phyloP scores from a whole-genome alignment of 2,888 invertebrate species.

The Bombylius discolor region DNA sequence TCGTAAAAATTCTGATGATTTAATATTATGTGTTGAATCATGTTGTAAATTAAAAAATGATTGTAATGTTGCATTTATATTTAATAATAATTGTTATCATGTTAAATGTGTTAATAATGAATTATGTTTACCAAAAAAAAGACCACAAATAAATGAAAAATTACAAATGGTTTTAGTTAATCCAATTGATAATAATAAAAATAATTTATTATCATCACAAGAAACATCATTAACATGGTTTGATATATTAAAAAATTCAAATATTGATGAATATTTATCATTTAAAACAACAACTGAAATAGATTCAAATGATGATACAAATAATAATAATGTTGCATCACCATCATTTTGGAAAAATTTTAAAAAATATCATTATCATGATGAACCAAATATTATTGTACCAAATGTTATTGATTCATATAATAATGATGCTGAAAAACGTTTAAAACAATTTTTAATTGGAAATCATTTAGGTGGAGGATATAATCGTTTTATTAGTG shows the following conservation, averaged over 20 bases:
- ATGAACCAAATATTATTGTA: not conserved
- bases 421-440: slow-evolving; percentile 22
- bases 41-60: slow-evolving; percentile 34
- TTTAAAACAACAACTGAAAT: too few species aligned
- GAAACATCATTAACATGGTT: slow-evolving; percentile 21
- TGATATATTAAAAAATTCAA: slow-evolving; percentile 25
- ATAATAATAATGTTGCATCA: not conserved
- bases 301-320: slow-evolving; percentile 16
- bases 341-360: slow-evolving; percentile 31
- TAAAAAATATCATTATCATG: slow-evolving; percentile 21
- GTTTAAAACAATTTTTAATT: slow-evolving; percentile 25
- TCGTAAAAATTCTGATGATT: slow-evolving; percentile 47
- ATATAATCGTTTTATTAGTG: slow-evolving; percentile 16
- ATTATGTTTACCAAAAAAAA: slow-evolving; percentile 53
- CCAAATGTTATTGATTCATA: slow-evolving; percentile 1
- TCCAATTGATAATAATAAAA: slow-evolving; percentile 47
- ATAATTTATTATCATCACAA: not conserved
- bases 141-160: slow-evolving; percentile 46
- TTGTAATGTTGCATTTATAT: slow-evolving; percentile 71
- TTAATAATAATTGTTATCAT: slow-evolving; percentile 62
- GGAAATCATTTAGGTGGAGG: slow-evolving; percentile 13
- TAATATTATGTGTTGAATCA: slow-evolving; percentile 52
- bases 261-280: slow-evolving; percentile 19
- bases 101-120: slow-evolving; percentile 59
- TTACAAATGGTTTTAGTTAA: slow-evolving; percentile 66